Evolutionary conservation across 2,888 invertebrate genomes (phyloP), one percentile per base, ranked within the genome.

Genomic region (Sphinx pinastri): DNA sequence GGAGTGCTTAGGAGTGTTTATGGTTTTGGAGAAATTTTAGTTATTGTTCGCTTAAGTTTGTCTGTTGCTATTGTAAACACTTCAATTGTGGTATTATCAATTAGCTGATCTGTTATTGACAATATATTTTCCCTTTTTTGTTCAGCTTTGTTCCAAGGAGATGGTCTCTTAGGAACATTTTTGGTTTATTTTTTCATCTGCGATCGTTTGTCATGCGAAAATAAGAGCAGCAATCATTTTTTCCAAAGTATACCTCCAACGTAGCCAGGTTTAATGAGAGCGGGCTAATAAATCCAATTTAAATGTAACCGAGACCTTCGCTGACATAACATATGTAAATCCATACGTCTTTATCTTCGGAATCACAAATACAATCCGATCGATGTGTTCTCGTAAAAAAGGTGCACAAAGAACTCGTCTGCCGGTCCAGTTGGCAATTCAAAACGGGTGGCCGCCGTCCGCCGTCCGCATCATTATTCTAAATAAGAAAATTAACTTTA

Each of bases 251-350:
- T 84, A 85, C 90, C 91, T 84, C 92, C 92, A 86, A 90, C 91
- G 88, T 86, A 79, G 92, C 81, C 79, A 76, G 81, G 80, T 79
- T 89, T 91, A 88, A 89, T 88, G 81, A 85, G 84, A 77, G 84
- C 84, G 86, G 86, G 88, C 92, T 92, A 92, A 93, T 93, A 94
- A 93, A 93, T 94, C 89, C 93, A 92, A 93, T 93, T 94, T 93
- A 93, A 93, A 93, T 88, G 88, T 90, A 82, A 80, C 83, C 87
- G 84, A 88, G 91, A 88, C 92, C 89, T 87, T 89, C 89, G 75
- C 85, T 92, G 91, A 91, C 89, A 93, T 91, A 92, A 92, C 93
- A 92, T 93, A 94, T 94, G 94, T 93, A 89, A 93, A 94, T 93
- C 81, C 88, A 92, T 93, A 93, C 93, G 86, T 91, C 92, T 92